Base-by-base conservation (phyloP, 2,888 invertebrate species). In the Thysanoteuthis rhombus region DNA sequence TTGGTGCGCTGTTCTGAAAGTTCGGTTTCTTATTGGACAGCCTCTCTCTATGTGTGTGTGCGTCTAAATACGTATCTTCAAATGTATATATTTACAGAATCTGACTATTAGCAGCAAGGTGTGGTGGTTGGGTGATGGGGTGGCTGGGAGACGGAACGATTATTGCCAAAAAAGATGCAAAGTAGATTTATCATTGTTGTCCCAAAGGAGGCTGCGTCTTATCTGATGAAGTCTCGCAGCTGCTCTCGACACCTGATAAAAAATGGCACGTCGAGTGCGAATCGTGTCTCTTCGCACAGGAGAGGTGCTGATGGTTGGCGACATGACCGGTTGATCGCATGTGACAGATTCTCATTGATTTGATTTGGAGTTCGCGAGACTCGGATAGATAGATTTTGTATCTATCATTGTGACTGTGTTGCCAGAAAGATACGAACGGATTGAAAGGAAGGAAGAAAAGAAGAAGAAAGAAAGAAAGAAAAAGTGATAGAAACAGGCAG, bases 221-320 rank as follows among this genome's bases (percentile, higher is more conserved):
- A 75, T 75, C 75, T n/a, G 75, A 75, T 36, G 75, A 75, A 75
- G 75, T 36, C 36, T 75, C 4, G 75, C 75, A 75, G 75, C 75
- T 75, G 75, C 75, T 75, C 75, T 75, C 75, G n/a, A 75, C 75
- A 75, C 75, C 75, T 75, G 75, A 75, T 75, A 75, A 75, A 75
- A 75, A 75, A 75, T 75, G 32, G n/a, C 75, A 75, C n/a, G 75
- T 10, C 75, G 36, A 36, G 75, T 75, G 75, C 75, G n/a, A 75
- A 75, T 36, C 16, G 36, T 36, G n/a, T 75, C 75, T 75, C 75
- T 75, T n/a, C n/a, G 75, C n/a, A n/a, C 10, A n/a, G 32, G 75
- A 75, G n/a, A 75, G n/a, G 75, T n/a, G 75, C n/a, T 75, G 75
- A 75, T 75, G n/a, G 75, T 75, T 75, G 75, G n/a, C 75, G 75